Conservation (phyloP, 2,797 vertebrate species). For the Anguilla megastoma region DNA sequence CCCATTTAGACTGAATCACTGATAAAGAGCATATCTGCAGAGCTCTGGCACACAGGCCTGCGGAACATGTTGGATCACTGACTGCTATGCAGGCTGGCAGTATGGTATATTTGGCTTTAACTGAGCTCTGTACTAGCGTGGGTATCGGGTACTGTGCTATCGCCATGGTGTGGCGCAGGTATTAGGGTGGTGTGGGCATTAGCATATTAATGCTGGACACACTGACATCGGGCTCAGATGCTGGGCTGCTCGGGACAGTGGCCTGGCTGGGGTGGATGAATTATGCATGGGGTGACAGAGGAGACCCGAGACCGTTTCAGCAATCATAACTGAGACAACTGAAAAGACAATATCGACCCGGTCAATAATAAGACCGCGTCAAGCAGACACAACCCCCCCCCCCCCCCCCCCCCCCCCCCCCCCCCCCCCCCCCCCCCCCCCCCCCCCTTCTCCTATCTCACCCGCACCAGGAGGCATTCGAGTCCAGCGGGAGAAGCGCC, state of each 20-base stretch:
- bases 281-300: conserved; percentile 76
- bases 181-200: too few species aligned
- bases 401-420: conserved; percentile 60
- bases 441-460: conserved; percentile 54
- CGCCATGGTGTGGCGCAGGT: too few species aligned
- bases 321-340: conserved; percentile 83
- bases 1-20: background rate
- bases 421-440: conserved; percentile 58
- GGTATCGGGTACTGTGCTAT: too few species aligned
- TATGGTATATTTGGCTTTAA: background rate
- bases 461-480: conserved; percentile 59
- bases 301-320: conserved; percentile 74
- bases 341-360: conserved; percentile 81
- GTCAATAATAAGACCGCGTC: conserved; percentile 79
- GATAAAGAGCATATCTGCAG: conserved; percentile 39
- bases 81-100: background rate
- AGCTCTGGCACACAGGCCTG: conserved; percentile 36
- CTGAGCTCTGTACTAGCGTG: background rate
- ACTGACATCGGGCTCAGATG: conserved; percentile 79
- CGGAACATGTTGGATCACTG: conserved; percentile 32
- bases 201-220: conserved; percentile 45
- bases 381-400: conserved; percentile 62
- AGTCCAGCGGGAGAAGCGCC: conserved; percentile 21
- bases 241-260: conserved; percentile 69
- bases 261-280: conserved; percentile 74